phyloP scores from a whole-genome alignment of 2,888 invertebrate species.

The Tolmerus cingulatus region DNA sequence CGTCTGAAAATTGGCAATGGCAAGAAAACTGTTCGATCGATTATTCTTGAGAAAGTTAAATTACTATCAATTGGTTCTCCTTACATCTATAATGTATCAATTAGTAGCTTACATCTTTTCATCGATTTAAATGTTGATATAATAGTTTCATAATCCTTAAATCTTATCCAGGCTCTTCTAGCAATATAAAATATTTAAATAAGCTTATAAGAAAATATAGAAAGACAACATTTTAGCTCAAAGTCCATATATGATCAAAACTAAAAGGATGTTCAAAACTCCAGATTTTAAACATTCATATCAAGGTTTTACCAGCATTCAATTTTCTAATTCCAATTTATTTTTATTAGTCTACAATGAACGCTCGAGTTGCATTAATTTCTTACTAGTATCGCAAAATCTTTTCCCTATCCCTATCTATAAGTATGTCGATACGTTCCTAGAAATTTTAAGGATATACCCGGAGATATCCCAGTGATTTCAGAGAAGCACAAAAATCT shows the following conservation, averaged over 20 bases:
- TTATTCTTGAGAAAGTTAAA: not conserved
- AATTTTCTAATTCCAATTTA: not conserved
- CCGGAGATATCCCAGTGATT: not conserved
- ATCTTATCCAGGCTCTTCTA: accelerated
- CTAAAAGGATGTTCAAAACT: no score
- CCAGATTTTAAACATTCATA: no score
- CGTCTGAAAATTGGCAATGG: not conserved
- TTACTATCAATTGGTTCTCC: not conserved
- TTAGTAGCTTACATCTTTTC: not conserved
- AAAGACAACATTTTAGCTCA: no score
- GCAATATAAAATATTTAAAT: no score
- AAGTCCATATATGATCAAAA: no score
- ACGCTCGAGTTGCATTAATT: not conserved
- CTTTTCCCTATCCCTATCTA: not conserved
- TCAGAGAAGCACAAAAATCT: not conserved
- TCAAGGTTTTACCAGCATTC: no score
- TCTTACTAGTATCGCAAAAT: not conserved
- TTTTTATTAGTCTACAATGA: not conserved
- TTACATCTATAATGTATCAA: not conserved
- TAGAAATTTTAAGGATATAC: not conserved
- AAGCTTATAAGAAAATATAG: no score
- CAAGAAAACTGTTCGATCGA: not conserved
- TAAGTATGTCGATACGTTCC: not conserved
- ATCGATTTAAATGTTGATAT: not conserved
- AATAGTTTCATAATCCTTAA: not conserved